Base-by-base conservation (phyloP, 2,888 invertebrate species). In the Epistrophe grossulariae region DNA sequence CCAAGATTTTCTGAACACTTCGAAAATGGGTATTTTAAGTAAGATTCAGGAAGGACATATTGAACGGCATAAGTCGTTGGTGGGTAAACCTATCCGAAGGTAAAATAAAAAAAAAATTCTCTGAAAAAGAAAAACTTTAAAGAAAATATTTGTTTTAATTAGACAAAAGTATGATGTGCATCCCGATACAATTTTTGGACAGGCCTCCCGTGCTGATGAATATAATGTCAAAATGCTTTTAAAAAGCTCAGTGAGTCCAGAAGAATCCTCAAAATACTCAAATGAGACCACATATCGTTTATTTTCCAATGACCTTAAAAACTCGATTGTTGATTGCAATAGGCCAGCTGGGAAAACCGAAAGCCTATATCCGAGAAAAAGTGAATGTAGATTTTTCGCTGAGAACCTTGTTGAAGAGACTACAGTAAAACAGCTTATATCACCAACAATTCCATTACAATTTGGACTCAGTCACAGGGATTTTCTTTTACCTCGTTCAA, bases 271-370 rank as follows among this genome's bases (percentile, higher is more conserved):
- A 5, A 71, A 84, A 6, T 88, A 88, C 5, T 88, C 89, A 19
- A 90, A 90, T 76, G 89, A 89, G 0, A 92, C 92, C 0, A 91
- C 91, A 15, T 92, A 92, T 84, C 89, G 91, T 0, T 31, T 11
- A 55, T 92, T 31, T 92, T 90, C 79, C 8, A 50, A 31, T 5
- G 78, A 83, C 35, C 4, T 57, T 2, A 2, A 40, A 24, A 35
- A 55, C 17, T 45, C 66, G 11, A n/a, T 35, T 0, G 11, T 45
- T 19, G 76, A 72, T 9, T 84, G 76, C n/a, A 35, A 28, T n/a
- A 6, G 4, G 4, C 52, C 84, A 24, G 84, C 84, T 1, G 88
- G 88, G 2, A 17, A 35, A 43, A 31, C 55, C 24, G 50, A 81
- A 19, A 52, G 24, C 1, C 5, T 52, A 71, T 68, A 66, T 19